phyloP scores from a whole-genome alignment of 2,113 vertebrate genomes.

The Plotosus lineatus region DNA sequence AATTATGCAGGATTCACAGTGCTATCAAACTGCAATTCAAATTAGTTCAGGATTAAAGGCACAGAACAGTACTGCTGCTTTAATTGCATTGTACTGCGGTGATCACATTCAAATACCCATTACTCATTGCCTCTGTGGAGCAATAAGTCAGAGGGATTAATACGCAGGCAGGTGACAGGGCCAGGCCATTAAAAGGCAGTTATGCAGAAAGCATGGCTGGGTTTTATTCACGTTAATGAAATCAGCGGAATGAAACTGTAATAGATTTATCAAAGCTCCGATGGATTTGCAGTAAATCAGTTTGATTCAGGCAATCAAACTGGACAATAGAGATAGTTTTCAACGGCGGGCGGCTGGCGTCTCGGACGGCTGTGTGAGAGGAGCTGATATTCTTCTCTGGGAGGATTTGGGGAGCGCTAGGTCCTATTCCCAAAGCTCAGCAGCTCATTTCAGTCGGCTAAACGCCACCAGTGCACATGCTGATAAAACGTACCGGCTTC shows the following conservation, averaged over 20 bases:
- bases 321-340: slow-evolving; percentile 99
- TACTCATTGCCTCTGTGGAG: slow-evolving; percentile 99
- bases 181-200: slow-evolving; percentile 99
- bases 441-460: slow-evolving; percentile 81
- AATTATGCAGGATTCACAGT: slow-evolving; percentile 99
- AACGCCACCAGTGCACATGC: slow-evolving; percentile 85
- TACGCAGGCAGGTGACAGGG: slow-evolving; percentile 99
- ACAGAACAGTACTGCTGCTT: slow-evolving; percentile 99
- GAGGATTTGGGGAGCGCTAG: slow-evolving; percentile 77
- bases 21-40: slow-evolving; percentile 99
- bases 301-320: slow-evolving; percentile 99
- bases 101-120: slow-evolving; percentile 99
- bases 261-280: slow-evolving; percentile 99
- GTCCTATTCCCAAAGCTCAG: slow-evolving; percentile 81
- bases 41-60: slow-evolving; percentile 99
- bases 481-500: slow-evolving; percentile 87
- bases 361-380: slow-evolving; percentile 90
- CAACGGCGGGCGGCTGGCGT: slow-evolving; percentile 86
- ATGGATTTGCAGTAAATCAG: slow-evolving; percentile 99
- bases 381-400: slow-evolving; percentile 90
- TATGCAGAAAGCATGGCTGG: slow-evolving; percentile 99
- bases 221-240: slow-evolving; percentile 99
- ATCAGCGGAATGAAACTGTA: slow-evolving; percentile 99
- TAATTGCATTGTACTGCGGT: slow-evolving; percentile 99
- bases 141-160: slow-evolving; percentile 99